A percentile compares a stretch with the other conserved stretches of the same genome.
Evolutionary conservation across 2,113 vertebrate genomes (phyloP).

Genomic region (Balaenoptera acutorostrata): DNA sequence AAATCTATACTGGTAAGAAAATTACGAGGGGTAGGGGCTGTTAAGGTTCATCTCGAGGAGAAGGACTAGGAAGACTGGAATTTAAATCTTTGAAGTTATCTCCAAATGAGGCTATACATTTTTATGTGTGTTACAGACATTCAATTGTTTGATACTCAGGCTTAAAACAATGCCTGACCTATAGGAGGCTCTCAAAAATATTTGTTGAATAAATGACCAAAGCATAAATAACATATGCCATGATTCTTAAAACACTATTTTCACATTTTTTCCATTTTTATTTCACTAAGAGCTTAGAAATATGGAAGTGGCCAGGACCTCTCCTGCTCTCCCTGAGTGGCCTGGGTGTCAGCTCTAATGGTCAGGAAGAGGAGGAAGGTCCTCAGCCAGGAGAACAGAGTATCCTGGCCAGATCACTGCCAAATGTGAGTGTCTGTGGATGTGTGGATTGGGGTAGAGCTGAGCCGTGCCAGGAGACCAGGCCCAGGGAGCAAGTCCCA

Average conservation of each 20-base stretch:
- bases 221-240: not conserved
- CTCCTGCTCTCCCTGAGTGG: not conserved
- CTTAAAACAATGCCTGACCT: not conserved
- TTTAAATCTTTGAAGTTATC: constrained; percentile 11
- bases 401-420: not conserved
- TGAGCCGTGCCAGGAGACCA: not conserved
- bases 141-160: not conserved
- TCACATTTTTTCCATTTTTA: not conserved
- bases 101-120: not conserved
- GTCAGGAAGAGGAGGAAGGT: not conserved
- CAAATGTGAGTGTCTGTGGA: not conserved
- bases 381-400: not conserved
- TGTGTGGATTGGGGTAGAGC: not conserved
- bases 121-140: not conserved
- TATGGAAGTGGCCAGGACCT: not conserved
- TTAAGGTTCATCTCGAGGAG: not conserved
- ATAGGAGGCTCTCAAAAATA: not conserved
- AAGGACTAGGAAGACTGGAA: not conserved
- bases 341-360: not conserved
- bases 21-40: fast-evolving
- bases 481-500: not conserved
- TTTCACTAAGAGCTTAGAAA: not conserved
- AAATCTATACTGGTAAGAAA: not conserved
- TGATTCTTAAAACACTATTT: not conserved
- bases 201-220: not conserved